Evolutionary conservation across 2,888 invertebrate species (phyloP).

Genomic region (Drosophila robusta): DNA sequence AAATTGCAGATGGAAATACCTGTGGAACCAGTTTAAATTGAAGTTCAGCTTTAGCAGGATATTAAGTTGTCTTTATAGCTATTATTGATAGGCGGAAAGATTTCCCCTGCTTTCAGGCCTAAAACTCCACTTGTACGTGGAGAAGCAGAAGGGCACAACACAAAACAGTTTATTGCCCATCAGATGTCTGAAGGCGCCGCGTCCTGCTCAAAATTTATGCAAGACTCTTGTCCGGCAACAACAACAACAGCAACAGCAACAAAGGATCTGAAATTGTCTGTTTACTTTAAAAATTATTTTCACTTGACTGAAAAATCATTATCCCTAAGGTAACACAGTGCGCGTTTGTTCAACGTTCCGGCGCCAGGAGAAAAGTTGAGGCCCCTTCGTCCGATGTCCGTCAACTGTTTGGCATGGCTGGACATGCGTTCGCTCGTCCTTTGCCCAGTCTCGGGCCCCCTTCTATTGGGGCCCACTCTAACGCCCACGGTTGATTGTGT

Average conservation of each 20-base stretch:
- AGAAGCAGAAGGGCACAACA: neutral
- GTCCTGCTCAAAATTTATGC: conserved; percentile 74
- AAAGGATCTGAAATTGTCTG: conserved; percentile 63
- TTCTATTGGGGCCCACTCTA: neutral
- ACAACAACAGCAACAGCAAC: conserved; percentile 34
- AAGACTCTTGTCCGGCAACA: conserved; percentile 46
- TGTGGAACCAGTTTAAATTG: too few species aligned
- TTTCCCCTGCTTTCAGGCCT: neutral
- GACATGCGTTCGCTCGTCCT: conserved; percentile 59
- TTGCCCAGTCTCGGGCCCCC: neutral
- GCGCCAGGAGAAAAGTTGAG: conserved; percentile 56
- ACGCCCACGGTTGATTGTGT: conserved; percentile 47
- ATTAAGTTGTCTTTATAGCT: too few species aligned
- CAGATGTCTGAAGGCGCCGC: conserved; percentile 44
- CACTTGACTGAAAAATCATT: conserved; percentile 83
- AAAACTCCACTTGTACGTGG: too few species aligned
- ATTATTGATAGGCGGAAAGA: too few species aligned
- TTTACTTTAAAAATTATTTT: conserved; percentile 81
- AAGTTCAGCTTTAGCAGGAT: neutral
- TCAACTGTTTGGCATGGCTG: conserved; percentile 60
- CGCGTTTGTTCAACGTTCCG: conserved; percentile 35
- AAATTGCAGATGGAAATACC: too few species aligned
- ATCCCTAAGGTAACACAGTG: conserved; percentile 75
- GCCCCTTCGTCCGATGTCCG: conserved; percentile 51
- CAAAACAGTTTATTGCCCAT: conserved; percentile 32